Evolutionary conservation across 2,888 invertebrate genomes (phyloP), one percentile per base, ranked within the genome.

Genomic region (Colostygia pectinataria): DNA sequence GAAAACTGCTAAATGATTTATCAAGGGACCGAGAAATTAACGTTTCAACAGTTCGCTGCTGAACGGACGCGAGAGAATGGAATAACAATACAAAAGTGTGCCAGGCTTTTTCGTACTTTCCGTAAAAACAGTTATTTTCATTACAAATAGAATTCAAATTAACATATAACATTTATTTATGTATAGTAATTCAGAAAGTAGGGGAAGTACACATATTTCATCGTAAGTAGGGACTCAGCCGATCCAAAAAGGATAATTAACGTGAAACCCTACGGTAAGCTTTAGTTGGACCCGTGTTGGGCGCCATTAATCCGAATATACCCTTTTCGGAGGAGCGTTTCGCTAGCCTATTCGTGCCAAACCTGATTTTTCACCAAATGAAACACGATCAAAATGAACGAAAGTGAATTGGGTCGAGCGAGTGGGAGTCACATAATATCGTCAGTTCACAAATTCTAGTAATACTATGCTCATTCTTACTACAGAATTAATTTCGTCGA

Each of bases 1-100:
- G 71, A 71, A 73, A 68, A 59, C 61, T 55, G 68, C 66, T 71
- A 44, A 69, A 77, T 74, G 69, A 76, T 74, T 74, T 70, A 76
- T 71, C 63, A 71, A 68, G 66, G 67, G 63, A 61, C 60, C 63
- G 66, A 68, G 69, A 68, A 74, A 75, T 77, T 73, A 74, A 77
- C 74, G 66, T 65, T 61, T 59, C 57, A 55, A 48, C 59, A 55
- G 62, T 58, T 64, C 63, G 62, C 57, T 40, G 33, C 57, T 69
- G 69, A 68, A 65, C 59, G 36, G 25, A 28, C 48, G 18, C 33
- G n/a, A 23, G 38, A 31, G 8, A 33, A 33, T 28, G 15, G 14
- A 50, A 36, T 36, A 42, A 46, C 36, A 50, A 44, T 47, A 47
- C 36, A 45, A 50, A 51, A 46, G 8, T 40, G 25, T 48, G 24